Evolutionary conservation across 30 jellyfish, hydroid and myxozoan genomes (phyloP).

Genomic region (Rhopilema esculentum): DNA sequence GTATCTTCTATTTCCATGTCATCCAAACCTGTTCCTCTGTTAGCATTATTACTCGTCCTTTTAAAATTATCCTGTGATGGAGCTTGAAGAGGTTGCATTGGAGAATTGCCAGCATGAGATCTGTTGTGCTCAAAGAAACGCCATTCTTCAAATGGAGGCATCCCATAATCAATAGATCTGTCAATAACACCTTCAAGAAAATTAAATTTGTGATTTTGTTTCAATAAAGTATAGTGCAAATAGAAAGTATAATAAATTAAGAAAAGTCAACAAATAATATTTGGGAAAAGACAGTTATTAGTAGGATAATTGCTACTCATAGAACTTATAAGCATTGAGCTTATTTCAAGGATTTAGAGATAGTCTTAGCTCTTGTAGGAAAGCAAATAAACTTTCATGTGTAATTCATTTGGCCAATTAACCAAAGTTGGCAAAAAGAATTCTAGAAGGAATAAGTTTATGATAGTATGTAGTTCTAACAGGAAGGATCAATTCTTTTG

Average conservation of each 20-base stretch:
- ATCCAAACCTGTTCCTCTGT: background rate
- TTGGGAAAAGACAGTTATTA: background rate
- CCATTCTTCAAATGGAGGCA: conserved; percentile 62
- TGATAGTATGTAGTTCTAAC: too few relatives aligned
- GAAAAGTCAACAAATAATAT: background rate
- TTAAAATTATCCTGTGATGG: background rate
- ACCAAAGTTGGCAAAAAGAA: too few relatives aligned
- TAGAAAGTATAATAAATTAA: background rate
- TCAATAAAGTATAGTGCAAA: background rate
- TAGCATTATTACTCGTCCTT: background rate
- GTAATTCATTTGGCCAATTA: too few relatives aligned
- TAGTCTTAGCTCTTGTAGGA: too few relatives aligned
- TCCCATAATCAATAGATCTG: conserved; percentile 55
- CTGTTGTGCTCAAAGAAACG: background rate
- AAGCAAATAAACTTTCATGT: too few relatives aligned
- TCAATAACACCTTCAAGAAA: conserved; percentile 61
- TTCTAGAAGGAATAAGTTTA: too few relatives aligned
- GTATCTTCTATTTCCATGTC: conserved; percentile 56
- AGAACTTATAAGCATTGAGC: too few relatives aligned
- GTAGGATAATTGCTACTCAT: too few relatives aligned
- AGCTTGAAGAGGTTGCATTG: background rate
- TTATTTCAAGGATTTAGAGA: too few relatives aligned
- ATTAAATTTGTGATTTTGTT: background rate
- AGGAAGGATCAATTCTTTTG: too few relatives aligned
- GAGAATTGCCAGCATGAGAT: background rate